Base-by-base conservation (phyloP, 2,113 vertebrate genomes). In the Alethe castanea region DNA sequence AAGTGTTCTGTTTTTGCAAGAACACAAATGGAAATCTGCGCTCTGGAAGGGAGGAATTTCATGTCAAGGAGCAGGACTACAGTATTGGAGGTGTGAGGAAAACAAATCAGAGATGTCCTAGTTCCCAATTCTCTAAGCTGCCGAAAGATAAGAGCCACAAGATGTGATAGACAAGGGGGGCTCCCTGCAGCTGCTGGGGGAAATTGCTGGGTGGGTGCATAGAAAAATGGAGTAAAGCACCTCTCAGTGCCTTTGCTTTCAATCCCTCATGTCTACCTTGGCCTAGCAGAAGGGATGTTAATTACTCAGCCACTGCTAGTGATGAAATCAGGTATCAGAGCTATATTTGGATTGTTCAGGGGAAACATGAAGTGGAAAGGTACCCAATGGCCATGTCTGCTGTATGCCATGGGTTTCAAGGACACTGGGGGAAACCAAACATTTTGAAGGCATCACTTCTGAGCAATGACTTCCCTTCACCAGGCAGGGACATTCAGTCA, bases 181-280 rank as follows among this genome's bases (percentile, higher is more conserved):
- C 20, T 73, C 54, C 19, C 29, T 60, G 33, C 24, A 45, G 22
- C 31, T 50, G 28, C 7, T 3, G 0, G 8, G 18, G 24, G 38
- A 40, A 29, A 17, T 12, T 2, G 0, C 24, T 50, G 6, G 4
- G 2, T 33, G 20, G 3, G 4, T 25, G 23, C 10, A 4, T 6
- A 14, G 5, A 15, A 16, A 35, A 78, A 42, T 14, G 13, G 25
- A 84, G 9, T 5, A 54, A 29, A 64, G 25, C 31, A n/a, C 5
- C 26, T 24, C 29, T 72, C 33, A 15, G 8, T 19, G 38, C n/a
- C 12, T 64, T 90, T 52, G 54, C 18, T 47, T 40, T 70, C 29
- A 52, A 54, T 17, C 11, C 6, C 23, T 47, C 31, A 18, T 31
- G 8, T 22, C 69, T 70, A 11, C 17, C n/a, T 61, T 48, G 2